Evolutionary conservation across 2,113 vertebrate species (phyloP).

Genomic region (Todiramphus saurophagus): DNA sequence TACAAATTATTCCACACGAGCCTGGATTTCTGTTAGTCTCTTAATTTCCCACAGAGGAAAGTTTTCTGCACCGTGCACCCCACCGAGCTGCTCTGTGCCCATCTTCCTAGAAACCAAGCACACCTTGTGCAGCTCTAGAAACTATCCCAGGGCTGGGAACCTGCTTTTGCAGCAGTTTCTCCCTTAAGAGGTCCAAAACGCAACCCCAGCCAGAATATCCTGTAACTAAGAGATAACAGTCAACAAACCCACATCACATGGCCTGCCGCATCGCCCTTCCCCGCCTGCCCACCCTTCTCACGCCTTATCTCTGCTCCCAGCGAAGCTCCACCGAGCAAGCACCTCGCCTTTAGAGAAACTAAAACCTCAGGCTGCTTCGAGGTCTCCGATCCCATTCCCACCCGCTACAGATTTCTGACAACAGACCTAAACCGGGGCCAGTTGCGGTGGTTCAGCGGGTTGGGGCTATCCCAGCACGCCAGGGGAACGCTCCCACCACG

Average conservation of each 20-base stretch:
- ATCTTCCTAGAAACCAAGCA: background rate
- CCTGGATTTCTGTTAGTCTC: background rate
- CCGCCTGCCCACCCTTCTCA: accelerated
- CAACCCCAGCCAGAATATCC: background rate
- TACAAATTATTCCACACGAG: background rate
- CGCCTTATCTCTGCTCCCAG: background rate
- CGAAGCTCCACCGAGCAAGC: background rate
- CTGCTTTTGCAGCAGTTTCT: background rate
- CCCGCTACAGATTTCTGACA: background rate
- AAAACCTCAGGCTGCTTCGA: accelerated
- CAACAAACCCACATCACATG: slow-evolving; percentile 42
- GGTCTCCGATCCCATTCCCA: background rate
- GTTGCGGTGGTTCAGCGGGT: background rate
- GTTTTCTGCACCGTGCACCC: background rate
- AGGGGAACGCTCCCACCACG: too few relatives aligned
- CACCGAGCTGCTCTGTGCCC: accelerated
- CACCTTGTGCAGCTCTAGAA: background rate
- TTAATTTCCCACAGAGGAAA: background rate
- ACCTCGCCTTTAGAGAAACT: background rate
- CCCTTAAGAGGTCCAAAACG: background rate
- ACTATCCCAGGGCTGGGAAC: background rate
- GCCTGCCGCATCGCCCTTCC: background rate
- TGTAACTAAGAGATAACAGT: slow-evolving; percentile 1
- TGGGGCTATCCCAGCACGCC: background rate
- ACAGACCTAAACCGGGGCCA: background rate